Base-by-base conservation (phyloP, 2,888 invertebrate genomes). In the Mystacides longicornis region DNA sequence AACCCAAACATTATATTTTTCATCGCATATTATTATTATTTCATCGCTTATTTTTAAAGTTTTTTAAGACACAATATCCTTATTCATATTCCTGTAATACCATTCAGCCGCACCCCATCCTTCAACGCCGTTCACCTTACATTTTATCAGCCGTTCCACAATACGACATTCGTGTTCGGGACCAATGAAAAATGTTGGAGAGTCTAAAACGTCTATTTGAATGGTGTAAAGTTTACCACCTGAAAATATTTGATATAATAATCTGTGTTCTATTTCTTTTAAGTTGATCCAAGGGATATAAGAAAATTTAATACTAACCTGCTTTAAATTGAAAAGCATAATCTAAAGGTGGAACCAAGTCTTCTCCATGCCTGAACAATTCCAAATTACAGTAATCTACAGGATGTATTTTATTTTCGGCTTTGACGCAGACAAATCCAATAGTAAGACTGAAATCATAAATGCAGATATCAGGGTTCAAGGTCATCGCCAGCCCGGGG, bases 61-160 rank as follows among this genome's bases (percentile, higher is more conserved):
- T 27, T 27, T 7, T 27, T 27, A 7, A 27, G 5, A 7, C 19
- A 54, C 23, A 20, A 52, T 52, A 27, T 23, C 31, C 18, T 42
- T 33, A 22, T 47, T 21, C 18, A 46, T 31, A 47, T 83, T 80
- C 61, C 82, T 75, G 64, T 84, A 86, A 51, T 82, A 77, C 79
- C 83, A 84, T 65, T 86, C 86, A 0, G 80, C 77, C 56, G 82
- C 78, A 0, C 85, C 85, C 70, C 80, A 80, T 1, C 85, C 86
- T 58, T 74, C 77, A 1, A 79, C 64, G 0, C 82, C 85, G 64
- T 86, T 83, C 2, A 85, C 77, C 47, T 74, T 71, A 55, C 79
- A 81, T 9, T 68, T 69, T 56, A 78, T 79, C 71, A 83, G 77
- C 47, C 81, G 69, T 64, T 85, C 83, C 53, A 80, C 75, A 51